Evolutionary conservation across 2,888 invertebrate species (phyloP).

Genomic region (Sarcophaga caerulescens): DNA sequence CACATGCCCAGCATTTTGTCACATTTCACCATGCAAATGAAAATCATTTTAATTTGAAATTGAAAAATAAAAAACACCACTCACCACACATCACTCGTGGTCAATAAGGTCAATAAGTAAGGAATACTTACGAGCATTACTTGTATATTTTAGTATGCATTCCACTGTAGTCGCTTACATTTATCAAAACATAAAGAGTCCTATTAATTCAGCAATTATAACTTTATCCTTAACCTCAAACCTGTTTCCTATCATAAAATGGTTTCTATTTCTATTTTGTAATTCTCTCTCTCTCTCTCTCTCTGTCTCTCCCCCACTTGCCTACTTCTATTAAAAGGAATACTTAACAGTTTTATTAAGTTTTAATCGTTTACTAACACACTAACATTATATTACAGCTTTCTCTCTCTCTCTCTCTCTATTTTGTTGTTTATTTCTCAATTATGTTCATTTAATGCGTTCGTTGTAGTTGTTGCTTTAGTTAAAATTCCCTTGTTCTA

Average conservation of each 20-base stretch:
- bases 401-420: not conserved
- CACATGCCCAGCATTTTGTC: too few relatives aligned
- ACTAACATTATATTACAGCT: conserved; percentile 51
- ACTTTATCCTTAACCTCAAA: conserved; percentile 34
- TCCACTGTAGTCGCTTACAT: not conserved
- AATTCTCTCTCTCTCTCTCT: not conserved
- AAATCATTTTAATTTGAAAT: too few relatives aligned
- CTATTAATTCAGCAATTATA: conserved; percentile 57
- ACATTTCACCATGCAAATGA: too few relatives aligned
- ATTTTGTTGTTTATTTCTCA: too few relatives aligned
- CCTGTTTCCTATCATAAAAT: conserved; percentile 10
- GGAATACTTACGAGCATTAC: not conserved
- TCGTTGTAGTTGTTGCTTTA: not conserved
- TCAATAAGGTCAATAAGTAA: not conserved
- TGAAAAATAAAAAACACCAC: too few relatives aligned
- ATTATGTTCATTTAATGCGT: too few relatives aligned
- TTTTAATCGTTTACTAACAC: conserved; percentile 27
- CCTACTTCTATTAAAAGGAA: not conserved
- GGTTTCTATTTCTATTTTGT: not conserved
- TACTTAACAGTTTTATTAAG: conserved; percentile 25
- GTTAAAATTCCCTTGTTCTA: not conserved
- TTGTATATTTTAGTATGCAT: not conserved
- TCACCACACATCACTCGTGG: too few relatives aligned
- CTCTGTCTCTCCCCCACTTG: not conserved
- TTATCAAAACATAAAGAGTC: conserved; percentile 1